phyloP scores from a whole-genome alignment of 2,113 vertebrate genomes.

The Dryoscopus gambensis region DNA sequence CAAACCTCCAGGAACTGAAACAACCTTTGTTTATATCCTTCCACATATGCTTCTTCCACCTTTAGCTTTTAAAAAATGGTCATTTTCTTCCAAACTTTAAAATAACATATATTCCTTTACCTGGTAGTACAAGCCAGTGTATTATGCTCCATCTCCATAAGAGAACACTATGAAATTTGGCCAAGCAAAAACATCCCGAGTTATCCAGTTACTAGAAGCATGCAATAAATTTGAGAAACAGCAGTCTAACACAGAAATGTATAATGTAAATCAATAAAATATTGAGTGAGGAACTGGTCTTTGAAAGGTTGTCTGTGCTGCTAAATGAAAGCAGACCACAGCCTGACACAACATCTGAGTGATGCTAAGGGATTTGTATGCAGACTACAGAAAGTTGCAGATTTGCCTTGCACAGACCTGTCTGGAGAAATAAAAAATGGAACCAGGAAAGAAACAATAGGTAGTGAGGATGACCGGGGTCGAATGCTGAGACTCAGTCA shows the following conservation, averaged over 20 bases:
- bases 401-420: not conserved
- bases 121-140: not conserved
- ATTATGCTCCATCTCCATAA: not conserved
- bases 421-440: not conserved
- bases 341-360: rapidly evolving
- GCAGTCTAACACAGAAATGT: not conserved
- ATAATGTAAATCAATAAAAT: not conserved
- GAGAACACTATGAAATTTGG: not conserved
- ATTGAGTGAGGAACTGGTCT: not conserved
- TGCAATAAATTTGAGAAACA: not conserved
- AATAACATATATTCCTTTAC: not conserved
- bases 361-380: not conserved
- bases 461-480: not conserved
- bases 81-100: not conserved
- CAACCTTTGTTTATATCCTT: not conserved
- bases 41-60: not conserved
- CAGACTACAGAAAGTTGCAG: not conserved
- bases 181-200: not conserved
- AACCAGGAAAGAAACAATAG: not conserved
- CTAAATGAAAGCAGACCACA: not conserved
- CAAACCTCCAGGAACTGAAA: not conserved
- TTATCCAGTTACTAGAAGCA: not conserved
- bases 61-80: not conserved
- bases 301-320: not conserved
- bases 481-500: not conserved